Evolutionary conservation across 2,113 vertebrate genomes (phyloP).

Genomic region (Promerops cafer): DNA sequence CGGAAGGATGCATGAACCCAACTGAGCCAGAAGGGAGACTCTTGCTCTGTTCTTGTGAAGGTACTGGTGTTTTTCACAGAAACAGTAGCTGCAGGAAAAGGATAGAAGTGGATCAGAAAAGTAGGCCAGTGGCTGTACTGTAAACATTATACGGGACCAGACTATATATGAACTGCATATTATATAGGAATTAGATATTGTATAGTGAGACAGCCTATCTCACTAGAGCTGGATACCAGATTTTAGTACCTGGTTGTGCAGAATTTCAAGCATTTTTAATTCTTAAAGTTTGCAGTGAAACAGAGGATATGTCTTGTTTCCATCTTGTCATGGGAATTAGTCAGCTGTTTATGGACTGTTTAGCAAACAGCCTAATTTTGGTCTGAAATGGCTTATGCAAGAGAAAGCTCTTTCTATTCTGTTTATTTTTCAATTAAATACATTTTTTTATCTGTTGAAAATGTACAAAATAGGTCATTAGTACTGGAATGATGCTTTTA

Average conservation of each 20-base stretch:
- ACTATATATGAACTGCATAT: too few relatives aligned
- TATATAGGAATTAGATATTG: background rate
- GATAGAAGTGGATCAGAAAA: background rate
- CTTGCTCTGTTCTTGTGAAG: background rate
- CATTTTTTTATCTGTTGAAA: background rate
- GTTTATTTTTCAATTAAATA: background rate
- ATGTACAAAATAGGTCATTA: background rate
- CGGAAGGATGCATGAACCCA: background rate
- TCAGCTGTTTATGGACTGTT: background rate
- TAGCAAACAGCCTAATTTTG: background rate
- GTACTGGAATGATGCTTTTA: background rate
- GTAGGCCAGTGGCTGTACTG: background rate
- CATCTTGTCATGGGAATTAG: background rate
- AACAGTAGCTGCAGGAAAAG: background rate
- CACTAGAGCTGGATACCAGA: background rate
- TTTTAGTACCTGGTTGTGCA: background rate
- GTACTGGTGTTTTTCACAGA: background rate
- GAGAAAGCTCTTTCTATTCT: background rate
- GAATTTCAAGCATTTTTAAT: background rate
- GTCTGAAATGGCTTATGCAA: background rate
- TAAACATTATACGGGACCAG: background rate
- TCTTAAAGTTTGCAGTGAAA: background rate
- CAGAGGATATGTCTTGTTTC: background rate
- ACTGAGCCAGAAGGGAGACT: fast-evolving
- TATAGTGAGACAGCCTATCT: background rate